Conservation (phyloP, 2,888 invertebrate species). For the Metallyticus violacea region DNA sequence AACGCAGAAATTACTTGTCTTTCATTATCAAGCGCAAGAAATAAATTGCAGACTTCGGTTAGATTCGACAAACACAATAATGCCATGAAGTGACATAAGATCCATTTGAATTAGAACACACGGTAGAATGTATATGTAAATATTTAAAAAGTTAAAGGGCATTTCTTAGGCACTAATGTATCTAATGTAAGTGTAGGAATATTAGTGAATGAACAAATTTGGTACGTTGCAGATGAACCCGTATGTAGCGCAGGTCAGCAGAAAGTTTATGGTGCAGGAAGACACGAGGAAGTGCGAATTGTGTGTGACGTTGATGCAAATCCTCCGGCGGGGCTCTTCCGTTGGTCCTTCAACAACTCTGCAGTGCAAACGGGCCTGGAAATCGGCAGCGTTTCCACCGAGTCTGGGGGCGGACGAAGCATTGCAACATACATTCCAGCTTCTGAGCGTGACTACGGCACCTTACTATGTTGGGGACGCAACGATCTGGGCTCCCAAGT, state of each 20-base stretch:
- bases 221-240: slow-evolving; percentile 35
- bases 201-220: too few relatives aligned
- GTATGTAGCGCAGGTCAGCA: slow-evolving; percentile 36
- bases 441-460: slow-evolving; percentile 40
- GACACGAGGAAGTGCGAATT: slow-evolving; percentile 34
- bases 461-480: slow-evolving; percentile 37
- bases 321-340: slow-evolving; percentile 42
- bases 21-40: too few relatives aligned
- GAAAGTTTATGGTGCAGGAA: slow-evolving; percentile 36
- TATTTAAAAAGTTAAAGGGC: too few relatives aligned
- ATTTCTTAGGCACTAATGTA: too few relatives aligned
- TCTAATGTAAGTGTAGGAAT: too few relatives aligned
- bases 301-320: slow-evolving; percentile 44
- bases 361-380: slow-evolving; percentile 32
- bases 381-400: slow-evolving; percentile 38
- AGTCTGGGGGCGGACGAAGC: slow-evolving; percentile 42
- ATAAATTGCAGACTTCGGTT: too few relatives aligned
- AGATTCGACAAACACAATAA: too few relatives aligned
- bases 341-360: slow-evolving; percentile 46
- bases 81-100: too few relatives aligned
- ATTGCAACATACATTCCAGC: slow-evolving; percentile 44
- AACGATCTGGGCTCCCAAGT: slow-evolving; percentile 37
- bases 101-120: too few relatives aligned
- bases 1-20: too few relatives aligned
- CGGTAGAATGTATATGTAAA: too few relatives aligned